These are phyloP conservation scores for Lepilemur septentrionalis DNA, from an alignment of 2,797 vertebrate genomes.

Conservation along the genomic window DNA sequence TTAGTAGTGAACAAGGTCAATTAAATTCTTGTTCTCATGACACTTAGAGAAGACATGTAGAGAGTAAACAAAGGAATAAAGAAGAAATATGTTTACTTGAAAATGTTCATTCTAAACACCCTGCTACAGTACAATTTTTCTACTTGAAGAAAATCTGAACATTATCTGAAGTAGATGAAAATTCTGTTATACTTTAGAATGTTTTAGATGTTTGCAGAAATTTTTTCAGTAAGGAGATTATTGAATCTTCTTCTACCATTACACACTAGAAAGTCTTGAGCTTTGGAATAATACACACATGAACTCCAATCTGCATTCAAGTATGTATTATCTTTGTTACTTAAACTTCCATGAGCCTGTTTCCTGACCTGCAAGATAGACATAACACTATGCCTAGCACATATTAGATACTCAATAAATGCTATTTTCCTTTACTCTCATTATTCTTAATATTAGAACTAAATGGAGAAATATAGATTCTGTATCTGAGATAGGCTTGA, in stretches of 20 bases:
- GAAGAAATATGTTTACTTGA: neutral
- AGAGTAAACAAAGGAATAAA: neutral
- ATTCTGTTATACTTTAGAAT: neutral
- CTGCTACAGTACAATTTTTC: neutral
- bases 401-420: neutral
- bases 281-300: neutral
- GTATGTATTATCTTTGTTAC: neutral
- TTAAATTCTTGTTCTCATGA: neutral
- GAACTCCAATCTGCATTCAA: neutral
- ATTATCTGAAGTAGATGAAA: conserved; percentile 5
- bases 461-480: neutral
- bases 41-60: neutral
- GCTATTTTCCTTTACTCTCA: neutral
- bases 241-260: neutral
- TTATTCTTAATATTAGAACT: neutral
- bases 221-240: neutral
- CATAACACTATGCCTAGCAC: neutral
- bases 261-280: neutral
- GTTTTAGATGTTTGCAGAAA: neutral
- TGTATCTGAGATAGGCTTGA: neutral
- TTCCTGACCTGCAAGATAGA: neutral
- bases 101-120: neutral
- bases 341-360: neutral
- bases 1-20: neutral
- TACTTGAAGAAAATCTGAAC: neutral